These are phyloP conservation scores for Megalopta genalis DNA, from an alignment of 1,140 invertebrate genomes.

Conservation along the genomic window DNA sequence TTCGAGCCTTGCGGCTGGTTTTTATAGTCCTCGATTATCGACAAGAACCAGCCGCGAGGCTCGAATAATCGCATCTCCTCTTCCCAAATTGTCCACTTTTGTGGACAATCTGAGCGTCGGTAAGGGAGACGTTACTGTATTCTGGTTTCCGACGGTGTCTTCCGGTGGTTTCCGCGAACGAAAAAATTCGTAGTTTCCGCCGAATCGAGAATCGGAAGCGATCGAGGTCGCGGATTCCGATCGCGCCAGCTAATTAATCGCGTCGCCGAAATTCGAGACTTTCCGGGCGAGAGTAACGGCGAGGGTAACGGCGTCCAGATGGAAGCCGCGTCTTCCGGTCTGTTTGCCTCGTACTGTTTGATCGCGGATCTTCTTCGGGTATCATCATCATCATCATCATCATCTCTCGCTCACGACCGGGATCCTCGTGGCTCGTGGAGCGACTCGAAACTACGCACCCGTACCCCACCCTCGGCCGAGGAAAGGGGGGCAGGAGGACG, in stretches of 20 bases:
- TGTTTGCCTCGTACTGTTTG: constrained; percentile 46
- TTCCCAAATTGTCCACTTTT: too few relatives aligned
- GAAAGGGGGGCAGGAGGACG: constrained; percentile 12
- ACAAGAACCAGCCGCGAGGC: too few relatives aligned
- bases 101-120: too few relatives aligned
- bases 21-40: too few relatives aligned
- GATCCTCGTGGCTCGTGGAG: constrained; percentile 55
- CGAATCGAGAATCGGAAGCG: not conserved
- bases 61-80: too few relatives aligned
- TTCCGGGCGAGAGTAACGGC: not conserved
- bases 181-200: too few relatives aligned
- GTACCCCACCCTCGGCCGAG: constrained; percentile 46
- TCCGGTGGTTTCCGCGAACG: too few relatives aligned
- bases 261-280: not conserved
- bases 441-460: constrained; percentile 47
- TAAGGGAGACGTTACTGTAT: too few relatives aligned
- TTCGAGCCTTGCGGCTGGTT: too few relatives aligned
- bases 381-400: constrained; percentile 61
- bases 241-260: not conserved
- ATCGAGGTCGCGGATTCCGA: not conserved
- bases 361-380: constrained; percentile 50
- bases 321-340: constrained; percentile 35
- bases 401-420: constrained; percentile 34
- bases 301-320: not conserved
- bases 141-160: too few relatives aligned